Evolutionary conservation across 2,113 vertebrate species (phyloP).

Genomic region (Callopanchax toddi): DNA sequence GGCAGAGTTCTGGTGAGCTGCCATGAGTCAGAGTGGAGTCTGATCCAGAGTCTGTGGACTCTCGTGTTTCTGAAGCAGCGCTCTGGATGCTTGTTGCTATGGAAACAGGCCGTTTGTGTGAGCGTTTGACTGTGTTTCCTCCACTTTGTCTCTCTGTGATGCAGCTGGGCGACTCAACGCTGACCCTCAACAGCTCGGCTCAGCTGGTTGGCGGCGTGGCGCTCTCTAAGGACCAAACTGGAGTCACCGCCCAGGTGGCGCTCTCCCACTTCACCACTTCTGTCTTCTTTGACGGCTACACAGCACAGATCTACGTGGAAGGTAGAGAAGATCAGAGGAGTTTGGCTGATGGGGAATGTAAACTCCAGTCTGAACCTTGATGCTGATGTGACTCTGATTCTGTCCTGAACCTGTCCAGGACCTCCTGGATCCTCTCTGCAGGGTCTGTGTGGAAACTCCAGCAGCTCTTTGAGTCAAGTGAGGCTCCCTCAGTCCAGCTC

Average conservation of each 20-base stretch:
- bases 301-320: slow-evolving; percentile 10
- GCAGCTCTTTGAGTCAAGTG: not conserved
- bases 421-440: not conserved
- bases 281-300: slow-evolving; percentile 20
- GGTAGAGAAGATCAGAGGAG: not conserved
- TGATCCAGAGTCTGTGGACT: too few relatives aligned
- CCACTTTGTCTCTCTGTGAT: not conserved
- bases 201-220: slow-evolving; percentile 2
- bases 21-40: not conserved
- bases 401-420: slow-evolving; percentile 4
- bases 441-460: slow-evolving; percentile 23
- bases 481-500: slow-evolving; percentile 1
- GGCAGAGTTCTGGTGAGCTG: slow-evolving; percentile 20
- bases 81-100: slow-evolving; percentile 6
- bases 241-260: slow-evolving; percentile 3
- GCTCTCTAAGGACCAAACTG: slow-evolving; percentile 18
- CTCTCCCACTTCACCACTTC: not conserved
- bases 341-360: too few relatives aligned
- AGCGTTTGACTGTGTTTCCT: not conserved
- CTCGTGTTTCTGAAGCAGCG: too few relatives aligned
- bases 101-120: not conserved
- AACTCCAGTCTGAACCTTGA: slow-evolving; percentile 1
- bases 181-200: not conserved
- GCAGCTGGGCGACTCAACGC: not conserved
- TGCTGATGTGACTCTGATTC: slow-evolving; percentile 1